Conservation (phyloP, 2,888 invertebrate genomes). For the Schizaphis graminum region DNA sequence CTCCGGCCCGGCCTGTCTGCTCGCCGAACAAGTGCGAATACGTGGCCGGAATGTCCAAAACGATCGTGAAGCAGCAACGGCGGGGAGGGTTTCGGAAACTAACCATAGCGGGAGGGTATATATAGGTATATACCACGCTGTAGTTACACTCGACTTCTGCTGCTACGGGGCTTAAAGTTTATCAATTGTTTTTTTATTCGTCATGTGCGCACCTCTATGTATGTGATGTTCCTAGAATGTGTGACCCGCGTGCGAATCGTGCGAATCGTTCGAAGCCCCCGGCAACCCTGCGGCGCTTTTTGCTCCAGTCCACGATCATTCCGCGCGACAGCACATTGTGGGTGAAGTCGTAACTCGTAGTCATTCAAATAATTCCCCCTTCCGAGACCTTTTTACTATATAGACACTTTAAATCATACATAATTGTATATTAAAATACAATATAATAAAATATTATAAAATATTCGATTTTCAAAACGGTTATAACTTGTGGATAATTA, state of each 20-base stretch:
- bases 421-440: neutral
- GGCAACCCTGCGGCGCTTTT: neutral
- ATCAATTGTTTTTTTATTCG: constrained; percentile 59
- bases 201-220: neutral
- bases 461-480: neutral
- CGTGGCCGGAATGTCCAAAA: constrained; percentile 63
- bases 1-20: constrained; percentile 21
- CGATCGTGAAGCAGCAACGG: neutral
- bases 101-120: neutral
- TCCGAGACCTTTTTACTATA: neutral
- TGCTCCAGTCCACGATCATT: neutral
- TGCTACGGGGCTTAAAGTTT: constrained; percentile 48
- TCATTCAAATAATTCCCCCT: neutral
- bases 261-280: constrained; percentile 28
- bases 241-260: constrained; percentile 36
- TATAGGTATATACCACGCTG: neutral
- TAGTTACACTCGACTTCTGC: neutral
- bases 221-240: constrained; percentile 28
- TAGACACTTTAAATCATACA: neutral
- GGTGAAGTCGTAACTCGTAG: neutral
- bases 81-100: neutral
- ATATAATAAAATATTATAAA: neutral
- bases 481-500: neutral
- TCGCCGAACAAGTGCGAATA: constrained; percentile 59
- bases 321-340: neutral